Evolutionary conservation across 2,113 vertebrate genomes (phyloP).

Genomic region (Alosa alosa): DNA sequence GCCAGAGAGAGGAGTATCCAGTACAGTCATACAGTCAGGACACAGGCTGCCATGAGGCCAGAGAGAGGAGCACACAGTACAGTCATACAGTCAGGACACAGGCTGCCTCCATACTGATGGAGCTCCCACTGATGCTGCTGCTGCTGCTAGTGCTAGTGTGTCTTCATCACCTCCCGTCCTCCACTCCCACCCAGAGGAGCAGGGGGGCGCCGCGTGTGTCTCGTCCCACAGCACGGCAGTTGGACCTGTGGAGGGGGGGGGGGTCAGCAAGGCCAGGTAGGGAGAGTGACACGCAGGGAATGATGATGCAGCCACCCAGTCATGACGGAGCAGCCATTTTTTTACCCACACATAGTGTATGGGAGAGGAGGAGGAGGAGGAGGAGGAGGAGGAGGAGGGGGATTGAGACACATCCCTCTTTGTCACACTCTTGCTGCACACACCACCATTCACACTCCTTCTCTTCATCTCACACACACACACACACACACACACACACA

Average conservation of each 20-base stretch:
- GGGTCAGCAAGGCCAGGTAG: neutral
- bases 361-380: neutral
- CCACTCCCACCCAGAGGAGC: neutral
- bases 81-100: neutral
- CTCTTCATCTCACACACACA: neutral
- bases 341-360: neutral
- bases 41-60: too few relatives aligned
- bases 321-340: neutral
- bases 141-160: neutral
- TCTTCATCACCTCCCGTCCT: neutral
- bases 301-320: neutral
- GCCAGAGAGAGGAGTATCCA: too few relatives aligned
- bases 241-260: neutral
- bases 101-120: neutral
- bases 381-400: neutral
- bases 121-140: too few relatives aligned
- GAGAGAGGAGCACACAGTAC: too few relatives aligned
- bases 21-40: too few relatives aligned
- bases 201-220: neutral
- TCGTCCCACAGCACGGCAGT: neutral
- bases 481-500: conserved; percentile 14
- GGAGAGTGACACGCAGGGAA: too few relatives aligned
- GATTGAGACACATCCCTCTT: neutral
- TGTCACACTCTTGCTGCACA: too few relatives aligned
- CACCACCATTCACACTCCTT: neutral